Evolutionary conservation across 2,113 vertebrate species (phyloP).

Genomic region (Oenanthe melanoleuca): DNA sequence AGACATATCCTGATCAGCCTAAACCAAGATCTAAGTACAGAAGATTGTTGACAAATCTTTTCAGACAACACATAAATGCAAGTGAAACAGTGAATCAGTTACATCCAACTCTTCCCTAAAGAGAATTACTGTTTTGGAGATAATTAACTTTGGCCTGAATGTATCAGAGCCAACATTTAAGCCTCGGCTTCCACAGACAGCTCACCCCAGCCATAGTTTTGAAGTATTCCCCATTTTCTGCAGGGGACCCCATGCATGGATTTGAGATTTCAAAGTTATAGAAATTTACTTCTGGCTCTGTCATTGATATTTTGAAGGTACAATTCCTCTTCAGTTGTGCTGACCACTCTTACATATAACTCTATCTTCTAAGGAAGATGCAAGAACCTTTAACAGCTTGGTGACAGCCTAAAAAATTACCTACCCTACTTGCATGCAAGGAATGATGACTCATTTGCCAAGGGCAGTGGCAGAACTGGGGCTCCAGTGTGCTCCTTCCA

Average conservation of each 20-base stretch:
- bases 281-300: not conserved
- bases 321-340: not conserved
- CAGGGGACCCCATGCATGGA: not conserved
- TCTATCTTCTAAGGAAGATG: not conserved
- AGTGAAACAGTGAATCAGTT: not conserved
- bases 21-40: conserved; percentile 47
- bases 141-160: not conserved
- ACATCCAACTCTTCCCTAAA: not conserved
- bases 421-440: not conserved
- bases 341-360: not conserved
- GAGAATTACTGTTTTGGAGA: not conserved
- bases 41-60: conserved; percentile 38
- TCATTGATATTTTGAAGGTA: not conserved
- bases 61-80: conserved; percentile 5
- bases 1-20: conserved; percentile 29
- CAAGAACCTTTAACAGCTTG: not conserved
- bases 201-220: not conserved
- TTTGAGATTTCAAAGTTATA: not conserved
- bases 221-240: not conserved
- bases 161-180: not conserved
- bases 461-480: not conserved
- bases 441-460: not conserved
- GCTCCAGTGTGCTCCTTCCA: not conserved
- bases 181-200: not conserved
- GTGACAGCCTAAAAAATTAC: not conserved